Percentiles rank a stretch among this genome's conserved stretches.
phyloP scores from a whole-genome alignment of 2,797 vertebrate species.

The Cossypha heuglini region DNA sequence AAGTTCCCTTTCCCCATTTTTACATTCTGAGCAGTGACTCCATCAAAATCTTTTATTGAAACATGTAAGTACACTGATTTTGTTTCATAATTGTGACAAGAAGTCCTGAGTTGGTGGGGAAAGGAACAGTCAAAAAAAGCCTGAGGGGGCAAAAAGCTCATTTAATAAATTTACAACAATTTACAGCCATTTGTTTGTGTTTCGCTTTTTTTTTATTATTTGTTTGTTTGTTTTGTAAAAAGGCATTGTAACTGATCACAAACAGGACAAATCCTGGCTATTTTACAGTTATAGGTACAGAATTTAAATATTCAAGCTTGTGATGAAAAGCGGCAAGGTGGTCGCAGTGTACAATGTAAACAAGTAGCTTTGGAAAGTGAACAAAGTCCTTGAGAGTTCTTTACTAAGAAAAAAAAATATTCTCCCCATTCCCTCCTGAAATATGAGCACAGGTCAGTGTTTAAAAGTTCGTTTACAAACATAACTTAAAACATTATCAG shows the following conservation, averaged over 20 bases:
- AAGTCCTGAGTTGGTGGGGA: conserved; percentile 93
- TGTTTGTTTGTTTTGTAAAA: conserved; percentile 75
- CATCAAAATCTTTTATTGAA: conserved; percentile 81
- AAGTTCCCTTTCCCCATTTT: conserved; percentile 83
- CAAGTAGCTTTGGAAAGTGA: conserved; percentile 97
- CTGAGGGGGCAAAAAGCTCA: conserved; percentile 86
- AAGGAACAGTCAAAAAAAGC: conserved; percentile 89
- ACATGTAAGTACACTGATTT: conserved; percentile 74
- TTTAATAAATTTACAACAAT: conserved; percentile 97
- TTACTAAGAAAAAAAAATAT: conserved; percentile 72
- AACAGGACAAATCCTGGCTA: conserved; percentile 82
- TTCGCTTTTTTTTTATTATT: neutral
- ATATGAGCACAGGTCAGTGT: conserved; percentile 80
- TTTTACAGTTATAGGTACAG: conserved; percentile 93
- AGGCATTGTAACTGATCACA: conserved; percentile 84
- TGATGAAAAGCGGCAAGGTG: conserved; percentile 87
- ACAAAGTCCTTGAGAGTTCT: conserved; percentile 85
- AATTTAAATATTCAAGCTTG: conserved; percentile 99
- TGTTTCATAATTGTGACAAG: conserved; percentile 81
- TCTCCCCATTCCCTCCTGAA: conserved; percentile 76
- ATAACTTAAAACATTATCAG: conserved; percentile 84
- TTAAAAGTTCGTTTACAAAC: conserved; percentile 74
- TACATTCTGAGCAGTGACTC: conserved; percentile 88
- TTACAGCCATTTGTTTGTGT: conserved; percentile 82
- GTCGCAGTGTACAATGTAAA: conserved; percentile 91